A percentile compares a stretch with the other conserved stretches of the same genome.
These are phyloP conservation scores for Sciaenops ocellatus DNA, from an alignment of 2,797 vertebrate genomes.

Conservation along the genomic window DNA sequence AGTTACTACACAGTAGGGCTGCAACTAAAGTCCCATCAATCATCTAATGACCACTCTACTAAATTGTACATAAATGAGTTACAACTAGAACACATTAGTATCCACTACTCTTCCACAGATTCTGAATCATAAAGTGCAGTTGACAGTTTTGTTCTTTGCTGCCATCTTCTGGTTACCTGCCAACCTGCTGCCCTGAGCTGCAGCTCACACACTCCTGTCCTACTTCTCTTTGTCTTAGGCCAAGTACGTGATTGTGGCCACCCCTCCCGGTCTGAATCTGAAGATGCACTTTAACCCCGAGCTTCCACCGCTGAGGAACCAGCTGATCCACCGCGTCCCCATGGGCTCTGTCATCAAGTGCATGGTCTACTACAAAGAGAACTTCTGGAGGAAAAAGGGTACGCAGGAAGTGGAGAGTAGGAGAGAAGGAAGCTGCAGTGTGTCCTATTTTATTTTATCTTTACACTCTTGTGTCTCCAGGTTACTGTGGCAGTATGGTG, in stretches of 20 bases:
- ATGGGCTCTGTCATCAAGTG: conserved; percentile 98
- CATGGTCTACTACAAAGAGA: conserved; percentile 97
- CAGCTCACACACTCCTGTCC: background rate
- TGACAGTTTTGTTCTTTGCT: conserved; percentile 21
- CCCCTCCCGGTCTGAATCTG: conserved; percentile 89
- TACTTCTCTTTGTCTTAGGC: conserved; percentile 77
- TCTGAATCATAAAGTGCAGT: background rate
- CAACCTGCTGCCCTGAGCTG: background rate
- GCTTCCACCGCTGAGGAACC: conserved; percentile 94
- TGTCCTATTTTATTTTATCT: background rate
- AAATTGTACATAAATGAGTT: too few relatives aligned
- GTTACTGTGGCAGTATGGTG: conserved; percentile 95
- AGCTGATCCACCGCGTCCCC: conserved; percentile 94
- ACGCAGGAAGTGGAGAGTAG: background rate
- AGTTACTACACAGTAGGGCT: background rate
- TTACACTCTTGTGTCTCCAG: conserved; percentile 72
- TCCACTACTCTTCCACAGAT: background rate
- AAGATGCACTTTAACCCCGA: conserved; percentile 97
- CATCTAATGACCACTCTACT: too few relatives aligned
- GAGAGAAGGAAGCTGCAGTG: background rate
- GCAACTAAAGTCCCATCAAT: too few relatives aligned
- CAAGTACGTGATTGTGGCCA: conserved; percentile 92
- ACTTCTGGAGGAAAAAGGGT: conserved; percentile 97
- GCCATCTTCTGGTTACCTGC: conserved; percentile 57
- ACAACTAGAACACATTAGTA: too few relatives aligned